These are phyloP conservation scores for Alitta virens DNA, from an alignment of 2,888 invertebrate species.

Conservation along the genomic window DNA sequence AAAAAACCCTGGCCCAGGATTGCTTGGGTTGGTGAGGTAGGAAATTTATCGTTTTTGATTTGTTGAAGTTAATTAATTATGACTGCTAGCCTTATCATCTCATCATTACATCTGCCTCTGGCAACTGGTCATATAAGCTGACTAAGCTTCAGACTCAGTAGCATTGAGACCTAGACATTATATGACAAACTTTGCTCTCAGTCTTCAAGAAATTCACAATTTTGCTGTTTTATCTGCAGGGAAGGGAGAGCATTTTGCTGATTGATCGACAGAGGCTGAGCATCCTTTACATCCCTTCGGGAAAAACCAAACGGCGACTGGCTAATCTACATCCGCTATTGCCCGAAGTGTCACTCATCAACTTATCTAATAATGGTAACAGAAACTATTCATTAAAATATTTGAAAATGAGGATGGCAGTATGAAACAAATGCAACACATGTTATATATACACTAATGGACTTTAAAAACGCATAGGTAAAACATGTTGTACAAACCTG, in stretches of 20 bases:
- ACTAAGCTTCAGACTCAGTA: no score
- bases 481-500: no score
- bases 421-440: no score
- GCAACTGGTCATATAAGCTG: no score
- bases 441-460: no score
- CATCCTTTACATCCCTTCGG: conserved; percentile 51
- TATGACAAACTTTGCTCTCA: no score
- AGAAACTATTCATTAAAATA: background rate
- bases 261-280: conserved; percentile 41
- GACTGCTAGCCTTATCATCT: no score
- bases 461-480: no score
- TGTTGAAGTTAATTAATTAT: background rate
- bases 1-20: conserved; percentile 52
- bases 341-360: conserved; percentile 33
- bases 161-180: no score
- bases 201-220: no score
- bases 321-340: conserved; percentile 44
- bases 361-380: conserved; percentile 43
- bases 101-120: no score
- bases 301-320: conserved; percentile 48
- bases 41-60: no score
- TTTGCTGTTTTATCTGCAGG: conserved; percentile 10
- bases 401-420: background rate
- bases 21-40: conserved; percentile 51
- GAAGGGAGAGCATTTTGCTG: conserved; percentile 43